Conservation (phyloP, 2,888 invertebrate species). For the Tetragonisca angustula region DNA sequence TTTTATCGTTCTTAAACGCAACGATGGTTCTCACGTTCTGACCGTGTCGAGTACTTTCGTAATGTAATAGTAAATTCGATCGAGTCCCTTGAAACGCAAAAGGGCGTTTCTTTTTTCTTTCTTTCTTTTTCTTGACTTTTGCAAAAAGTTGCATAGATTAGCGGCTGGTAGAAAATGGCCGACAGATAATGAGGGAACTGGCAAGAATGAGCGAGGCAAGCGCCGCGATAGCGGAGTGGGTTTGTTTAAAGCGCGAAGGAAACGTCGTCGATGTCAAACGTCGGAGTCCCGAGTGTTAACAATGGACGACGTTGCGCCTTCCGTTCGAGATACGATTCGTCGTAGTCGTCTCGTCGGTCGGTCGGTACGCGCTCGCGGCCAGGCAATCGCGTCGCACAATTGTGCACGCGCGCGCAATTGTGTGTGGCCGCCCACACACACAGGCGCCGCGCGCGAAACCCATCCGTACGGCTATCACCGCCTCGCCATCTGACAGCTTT, state of each 20-base stretch:
- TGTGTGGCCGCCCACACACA: constrained; percentile 4
- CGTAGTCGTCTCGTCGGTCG: constrained; percentile 53
- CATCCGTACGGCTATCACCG: constrained; percentile 59
- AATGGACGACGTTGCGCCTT: constrained; percentile 79
- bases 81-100: too few species aligned
- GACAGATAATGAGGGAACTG: constrained; percentile 27
- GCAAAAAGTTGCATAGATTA: constrained; percentile 1
- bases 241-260: constrained; percentile 79
- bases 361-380: constrained; percentile 38
- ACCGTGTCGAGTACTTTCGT: background rate
- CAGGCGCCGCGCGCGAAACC: constrained; percentile 41
- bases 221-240: constrained; percentile 37
- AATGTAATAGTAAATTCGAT: background rate
- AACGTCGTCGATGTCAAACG: constrained; percentile 81
- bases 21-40: background rate
- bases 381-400: constrained; percentile 57
- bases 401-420: constrained; percentile 53
- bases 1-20: background rate
- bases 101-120: background rate
- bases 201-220: background rate
- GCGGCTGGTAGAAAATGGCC: background rate
- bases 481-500: constrained; percentile 76
- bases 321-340: constrained; percentile 82
- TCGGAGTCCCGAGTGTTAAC: constrained; percentile 73
- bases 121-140: background rate